Evolutionary conservation across 30 jellyfish, hydroid and myxozoan species (phyloP), one percentile per base, ranked within the genome.

Genomic region (Catostylus mosaicus): DNA sequence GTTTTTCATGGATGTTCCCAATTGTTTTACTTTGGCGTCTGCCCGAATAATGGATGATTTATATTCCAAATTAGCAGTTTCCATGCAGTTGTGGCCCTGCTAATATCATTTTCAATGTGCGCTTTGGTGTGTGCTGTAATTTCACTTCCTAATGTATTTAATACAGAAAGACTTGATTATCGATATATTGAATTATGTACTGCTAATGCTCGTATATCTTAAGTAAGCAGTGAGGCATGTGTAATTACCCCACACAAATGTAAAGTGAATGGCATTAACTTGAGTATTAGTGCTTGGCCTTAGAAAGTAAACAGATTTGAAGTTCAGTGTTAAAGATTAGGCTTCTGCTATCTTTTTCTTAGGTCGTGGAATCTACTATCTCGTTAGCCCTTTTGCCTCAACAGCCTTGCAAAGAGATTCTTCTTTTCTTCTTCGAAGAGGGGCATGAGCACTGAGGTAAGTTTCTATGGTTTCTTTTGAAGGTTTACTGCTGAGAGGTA

Each of bases 211-310:
- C 67, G 19, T 52, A 66, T 12, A 29, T 34, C 12, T 3, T 24
- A 33, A 36, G 33, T 48, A 68, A 33, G 80, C 54, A 36, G 35
- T 36, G 64, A 68, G 80, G 65, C 64, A 68, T 68, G 80, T 64
- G 80, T 36, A 68, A 68, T 35, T 66, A 33, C 54, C 24, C 23
- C 60, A 35, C 22, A 20, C 64, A 45, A 68, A 20, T 68, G 16
- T 38, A 34, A 7, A n/a, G 11, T 33, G 31, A 38, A 37, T 68
- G n/a, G 67, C 64, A 36, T 59, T 59, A 23, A 24, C 11, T 24
- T 16, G 54, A 6, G 54, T 16, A 43, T 52, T 52, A n/a, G 3
- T 3, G 67, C 30, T 8, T 52, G 9, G 67, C 7, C 19, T 52
- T 11, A 52, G 30, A 8, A 43, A n/a, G 59, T 66, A 66, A 66